A percentile compares a stretch with the other conserved stretches of the same genome.
These are phyloP conservation scores for Cardinalis cardinalis DNA, from an alignment of 2,113 vertebrate genomes.

Conservation along the genomic window DNA sequence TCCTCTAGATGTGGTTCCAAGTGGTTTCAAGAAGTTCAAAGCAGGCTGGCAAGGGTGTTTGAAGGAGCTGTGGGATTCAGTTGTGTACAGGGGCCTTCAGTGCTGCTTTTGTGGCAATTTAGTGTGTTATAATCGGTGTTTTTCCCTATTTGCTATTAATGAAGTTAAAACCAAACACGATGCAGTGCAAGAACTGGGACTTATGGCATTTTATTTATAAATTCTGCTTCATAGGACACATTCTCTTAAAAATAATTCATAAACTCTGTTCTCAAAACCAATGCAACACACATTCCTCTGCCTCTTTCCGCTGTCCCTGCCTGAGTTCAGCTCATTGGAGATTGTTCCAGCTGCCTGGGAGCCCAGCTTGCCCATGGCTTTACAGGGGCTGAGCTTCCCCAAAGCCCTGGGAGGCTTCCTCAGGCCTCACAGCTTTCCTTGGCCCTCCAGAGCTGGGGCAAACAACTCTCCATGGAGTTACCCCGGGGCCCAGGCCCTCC, in stretches of 20 bases:
- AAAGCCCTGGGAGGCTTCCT: background rate
- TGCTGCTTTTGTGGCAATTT: background rate
- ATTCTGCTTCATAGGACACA: background rate
- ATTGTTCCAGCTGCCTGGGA: background rate
- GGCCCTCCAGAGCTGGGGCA: background rate
- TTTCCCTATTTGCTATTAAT: background rate
- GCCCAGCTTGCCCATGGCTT: background rate
- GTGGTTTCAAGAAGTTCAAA: background rate
- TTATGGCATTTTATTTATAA: background rate
- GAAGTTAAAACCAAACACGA: background rate
- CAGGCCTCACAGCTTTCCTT: background rate
- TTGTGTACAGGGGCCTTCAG: background rate
- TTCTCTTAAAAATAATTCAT: background rate
- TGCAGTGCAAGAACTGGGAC: background rate
- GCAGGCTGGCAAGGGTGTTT: background rate
- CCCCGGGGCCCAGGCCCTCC: rapidly evolving
- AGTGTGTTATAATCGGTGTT: background rate
- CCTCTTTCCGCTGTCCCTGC: background rate
- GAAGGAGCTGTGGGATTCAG: background rate
- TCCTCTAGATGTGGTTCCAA: background rate
- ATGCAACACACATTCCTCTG: background rate
- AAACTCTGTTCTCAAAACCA: background rate
- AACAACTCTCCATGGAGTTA: background rate
- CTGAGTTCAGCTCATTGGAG: background rate
- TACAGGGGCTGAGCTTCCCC: background rate